phyloP scores from a whole-genome alignment of 2,797 vertebrate genomes.

The Notamacropus eugenii region DNA sequence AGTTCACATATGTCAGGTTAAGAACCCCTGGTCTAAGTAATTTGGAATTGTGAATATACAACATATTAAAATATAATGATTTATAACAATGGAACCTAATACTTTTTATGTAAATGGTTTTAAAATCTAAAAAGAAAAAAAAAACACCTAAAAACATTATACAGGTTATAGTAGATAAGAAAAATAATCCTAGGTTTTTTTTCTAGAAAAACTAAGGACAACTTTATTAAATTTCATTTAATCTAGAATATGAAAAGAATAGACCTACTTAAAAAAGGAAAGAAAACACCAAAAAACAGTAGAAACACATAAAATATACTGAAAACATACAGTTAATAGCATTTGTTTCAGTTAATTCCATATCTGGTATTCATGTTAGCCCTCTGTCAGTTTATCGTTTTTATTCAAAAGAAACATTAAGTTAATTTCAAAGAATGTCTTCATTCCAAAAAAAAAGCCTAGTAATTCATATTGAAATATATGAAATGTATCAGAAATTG shows the following conservation, averaged over 20 bases:
- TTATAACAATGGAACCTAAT: background rate
- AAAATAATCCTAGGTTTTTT: background rate
- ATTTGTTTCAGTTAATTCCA: background rate
- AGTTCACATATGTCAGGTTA: background rate
- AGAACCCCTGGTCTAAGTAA: background rate
- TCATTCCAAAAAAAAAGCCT: background rate
- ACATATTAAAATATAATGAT: background rate
- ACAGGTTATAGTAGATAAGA: background rate
- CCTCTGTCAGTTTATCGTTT: background rate
- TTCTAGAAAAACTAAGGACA: background rate
- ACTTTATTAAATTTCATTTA: background rate
- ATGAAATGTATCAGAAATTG: background rate
- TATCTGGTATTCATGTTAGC: background rate
- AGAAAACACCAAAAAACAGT: background rate
- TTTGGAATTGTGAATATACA: background rate
- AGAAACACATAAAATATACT: background rate
- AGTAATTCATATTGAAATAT: background rate
- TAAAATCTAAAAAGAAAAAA: background rate
- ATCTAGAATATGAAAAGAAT: background rate
- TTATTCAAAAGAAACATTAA: constrained; percentile 18
- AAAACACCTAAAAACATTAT: too few species aligned
- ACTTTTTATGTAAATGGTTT: background rate
- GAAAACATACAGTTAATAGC: background rate
- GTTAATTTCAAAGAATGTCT: background rate
- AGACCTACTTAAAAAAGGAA: background rate